Conservation (phyloP, 2,888 invertebrate species). For the Abrostola tripartita region DNA sequence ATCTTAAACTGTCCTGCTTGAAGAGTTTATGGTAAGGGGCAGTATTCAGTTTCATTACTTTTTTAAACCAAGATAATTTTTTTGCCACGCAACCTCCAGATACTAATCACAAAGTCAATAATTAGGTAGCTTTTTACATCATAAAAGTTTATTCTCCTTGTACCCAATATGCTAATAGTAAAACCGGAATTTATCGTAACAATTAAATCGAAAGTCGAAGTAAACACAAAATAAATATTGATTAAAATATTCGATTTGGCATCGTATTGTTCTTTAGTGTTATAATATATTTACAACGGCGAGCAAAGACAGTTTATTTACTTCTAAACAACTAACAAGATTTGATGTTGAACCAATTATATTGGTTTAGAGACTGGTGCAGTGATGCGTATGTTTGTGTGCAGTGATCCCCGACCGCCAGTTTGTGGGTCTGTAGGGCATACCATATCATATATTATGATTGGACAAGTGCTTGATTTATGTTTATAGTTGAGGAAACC, state of each 20-base stretch:
- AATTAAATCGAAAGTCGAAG: conserved; percentile 14
- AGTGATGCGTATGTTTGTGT: conserved; percentile 42
- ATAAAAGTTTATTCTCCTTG: too few relatives aligned
- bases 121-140: too few relatives aligned
- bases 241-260: conserved; percentile 7
- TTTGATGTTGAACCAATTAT: conserved; percentile 43
- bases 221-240: conserved; percentile 4
- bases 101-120: too few relatives aligned
- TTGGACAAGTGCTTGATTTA: conserved; percentile 59
- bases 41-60: too few relatives aligned
- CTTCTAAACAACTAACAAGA: conserved; percentile 27
- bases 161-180: too few relatives aligned
- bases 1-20: too few relatives aligned
- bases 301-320: conserved; percentile 21
- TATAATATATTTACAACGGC: background rate
- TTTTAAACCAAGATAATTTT: too few relatives aligned
- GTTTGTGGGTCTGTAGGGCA: conserved; percentile 54
- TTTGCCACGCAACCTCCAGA: too few relatives aligned
- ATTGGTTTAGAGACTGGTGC: conserved; percentile 30
- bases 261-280: conserved; percentile 3
- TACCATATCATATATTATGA: conserved; percentile 45
- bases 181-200: background rate
- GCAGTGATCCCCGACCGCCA: conserved; percentile 48
- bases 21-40: too few relatives aligned
- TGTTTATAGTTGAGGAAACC: conserved; percentile 27